Conservation (phyloP, 2,888 invertebrate species). For the Dasypogon diadema region DNA sequence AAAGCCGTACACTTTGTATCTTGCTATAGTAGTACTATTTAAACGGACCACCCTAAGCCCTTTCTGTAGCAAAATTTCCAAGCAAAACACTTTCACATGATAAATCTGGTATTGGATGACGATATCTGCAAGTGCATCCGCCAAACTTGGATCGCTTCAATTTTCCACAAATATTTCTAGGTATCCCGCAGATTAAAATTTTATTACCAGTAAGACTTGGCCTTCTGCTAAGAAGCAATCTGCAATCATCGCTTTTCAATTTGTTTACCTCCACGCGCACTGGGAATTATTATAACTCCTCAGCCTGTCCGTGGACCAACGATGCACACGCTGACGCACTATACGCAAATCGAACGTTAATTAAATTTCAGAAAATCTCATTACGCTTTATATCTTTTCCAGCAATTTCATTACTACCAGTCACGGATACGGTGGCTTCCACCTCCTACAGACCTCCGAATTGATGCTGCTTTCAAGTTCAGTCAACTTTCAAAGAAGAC, state of each 20-base stretch:
- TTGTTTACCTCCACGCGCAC: not conserved
- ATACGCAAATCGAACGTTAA: constrained; percentile 35
- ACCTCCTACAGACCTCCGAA: not conserved
- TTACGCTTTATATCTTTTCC: constrained; percentile 17
- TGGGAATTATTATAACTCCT: not conserved
- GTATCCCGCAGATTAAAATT: constrained; percentile 30
- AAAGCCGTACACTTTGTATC: too few relatives aligned
- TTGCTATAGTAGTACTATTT: too few relatives aligned
- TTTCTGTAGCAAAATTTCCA: too few relatives aligned
- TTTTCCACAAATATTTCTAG: too few relatives aligned
- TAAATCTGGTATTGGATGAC: too few relatives aligned
- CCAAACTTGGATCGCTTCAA: too few relatives aligned
- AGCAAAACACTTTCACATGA: too few relatives aligned
- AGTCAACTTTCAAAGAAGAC: constrained; percentile 30
- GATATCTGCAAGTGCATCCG: too few relatives aligned
- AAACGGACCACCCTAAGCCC: too few relatives aligned
- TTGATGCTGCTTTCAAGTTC: constrained; percentile 15
- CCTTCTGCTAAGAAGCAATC: constrained; percentile 2
- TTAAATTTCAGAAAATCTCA: constrained; percentile 42
- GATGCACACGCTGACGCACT: constrained; percentile 11
- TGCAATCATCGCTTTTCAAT: constrained; percentile 3
- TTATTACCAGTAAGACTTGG: constrained; percentile 9
- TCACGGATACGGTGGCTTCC: not conserved
- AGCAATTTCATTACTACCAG: constrained; percentile 18
- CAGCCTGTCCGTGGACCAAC: not conserved